A percentile compares a stretch with the other conserved stretches of the same genome.
phyloP scores from a whole-genome alignment of 2,797 vertebrate genomes.

The Phalanger gymnotis region DNA sequence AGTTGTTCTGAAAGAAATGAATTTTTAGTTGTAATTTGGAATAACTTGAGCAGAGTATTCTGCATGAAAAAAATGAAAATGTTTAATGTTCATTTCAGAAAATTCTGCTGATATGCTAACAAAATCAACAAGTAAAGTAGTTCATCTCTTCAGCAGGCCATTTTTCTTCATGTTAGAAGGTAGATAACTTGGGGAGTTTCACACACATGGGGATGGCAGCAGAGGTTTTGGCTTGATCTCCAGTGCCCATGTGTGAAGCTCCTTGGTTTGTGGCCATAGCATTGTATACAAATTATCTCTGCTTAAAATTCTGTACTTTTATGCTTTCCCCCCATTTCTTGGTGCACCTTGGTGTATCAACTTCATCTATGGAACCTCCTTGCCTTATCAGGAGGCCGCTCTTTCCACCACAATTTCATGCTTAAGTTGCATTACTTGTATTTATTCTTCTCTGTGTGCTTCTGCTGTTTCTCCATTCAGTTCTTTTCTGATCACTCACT shows the following conservation, averaged over 20 bases:
- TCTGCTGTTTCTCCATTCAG: neutral
- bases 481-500: neutral
- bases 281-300: neutral
- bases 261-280: neutral
- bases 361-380: neutral
- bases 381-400: no score
- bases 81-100: conserved; percentile 10
- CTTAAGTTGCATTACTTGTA: neutral
- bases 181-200: neutral
- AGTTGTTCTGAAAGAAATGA: conserved; percentile 8
- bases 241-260: neutral
- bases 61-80: neutral
- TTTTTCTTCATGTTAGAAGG: conserved; percentile 6
- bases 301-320: neutral
- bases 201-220: neutral
- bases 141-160: neutral
- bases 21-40: conserved; percentile 20
- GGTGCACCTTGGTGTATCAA: neutral
- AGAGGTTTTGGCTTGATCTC: neutral
- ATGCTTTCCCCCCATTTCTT: neutral
- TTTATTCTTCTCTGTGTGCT: neutral
- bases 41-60: conserved; percentile 19
- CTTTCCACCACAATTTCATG: neutral
- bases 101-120: conserved; percentile 27
- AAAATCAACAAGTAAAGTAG: conserved; percentile 9